Evolutionary conservation across 2,797 vertebrate species (phyloP).

Genomic region (Betta splendens): DNA sequence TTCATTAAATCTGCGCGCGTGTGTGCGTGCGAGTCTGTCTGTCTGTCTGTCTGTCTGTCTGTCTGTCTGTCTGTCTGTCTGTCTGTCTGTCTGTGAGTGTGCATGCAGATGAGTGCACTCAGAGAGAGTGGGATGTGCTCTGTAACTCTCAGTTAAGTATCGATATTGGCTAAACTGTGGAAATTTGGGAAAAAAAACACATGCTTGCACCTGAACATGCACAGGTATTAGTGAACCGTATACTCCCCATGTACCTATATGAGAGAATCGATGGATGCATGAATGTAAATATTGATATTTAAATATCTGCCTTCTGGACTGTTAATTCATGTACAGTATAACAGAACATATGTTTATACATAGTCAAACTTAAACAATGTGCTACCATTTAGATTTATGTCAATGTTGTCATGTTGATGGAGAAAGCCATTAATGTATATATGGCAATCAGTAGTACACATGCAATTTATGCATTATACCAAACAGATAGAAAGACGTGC

Average conservation of each 20-base stretch:
- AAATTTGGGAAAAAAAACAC: constrained; percentile 63
- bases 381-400: constrained; percentile 79
- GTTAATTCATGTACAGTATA: constrained; percentile 83
- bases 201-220: constrained; percentile 76
- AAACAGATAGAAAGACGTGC: constrained; percentile 82
- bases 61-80: constrained; percentile 2
- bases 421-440: constrained; percentile 88
- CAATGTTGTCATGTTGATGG: constrained; percentile 87
- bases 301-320: constrained; percentile 88
- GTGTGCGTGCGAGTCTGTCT: constrained; percentile 26
- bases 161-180: constrained; percentile 73
- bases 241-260: constrained; percentile 74
- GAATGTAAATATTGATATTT: constrained; percentile 90
- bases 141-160: constrained; percentile 70
- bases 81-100: constrained; percentile 52
- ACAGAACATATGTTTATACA: constrained; percentile 83
- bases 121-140: constrained; percentile 68
- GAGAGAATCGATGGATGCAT: constrained; percentile 86
- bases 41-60: constrained; percentile 26
- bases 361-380: constrained; percentile 78
- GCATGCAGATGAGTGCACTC: constrained; percentile 73
- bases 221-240: constrained; percentile 70
- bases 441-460: constrained; percentile 86
- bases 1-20: constrained; percentile 50
- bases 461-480: constrained; percentile 86